phyloP scores from a whole-genome alignment of 2,113 vertebrate species.

The Nothoprocta pentlandii region DNA sequence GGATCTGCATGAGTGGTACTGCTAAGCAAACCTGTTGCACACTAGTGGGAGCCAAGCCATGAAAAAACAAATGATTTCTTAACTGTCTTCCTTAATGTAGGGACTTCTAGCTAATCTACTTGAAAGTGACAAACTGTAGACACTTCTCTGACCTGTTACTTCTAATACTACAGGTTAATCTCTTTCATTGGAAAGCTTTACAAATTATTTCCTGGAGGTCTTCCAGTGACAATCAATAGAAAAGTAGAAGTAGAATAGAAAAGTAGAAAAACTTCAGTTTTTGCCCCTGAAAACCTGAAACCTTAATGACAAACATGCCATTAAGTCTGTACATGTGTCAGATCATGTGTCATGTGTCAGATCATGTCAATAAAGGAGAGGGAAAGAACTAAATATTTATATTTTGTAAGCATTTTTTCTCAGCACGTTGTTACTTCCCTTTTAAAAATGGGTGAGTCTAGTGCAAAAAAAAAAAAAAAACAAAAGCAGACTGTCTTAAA shows the following conservation, averaged over 20 bases:
- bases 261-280: neutral
- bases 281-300: neutral
- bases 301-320: neutral
- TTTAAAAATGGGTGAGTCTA: neutral
- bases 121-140: neutral
- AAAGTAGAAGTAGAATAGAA: neutral
- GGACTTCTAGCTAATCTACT: neutral
- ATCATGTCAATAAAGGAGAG: neutral
- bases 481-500: neutral
- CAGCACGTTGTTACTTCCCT: neutral
- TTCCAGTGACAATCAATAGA: neutral
- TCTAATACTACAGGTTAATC: neutral
- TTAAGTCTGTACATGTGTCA: neutral
- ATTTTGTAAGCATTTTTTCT: neutral
- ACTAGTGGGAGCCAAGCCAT: accelerated
- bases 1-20: neutral
- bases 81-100: neutral
- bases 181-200: neutral
- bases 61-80: neutral
- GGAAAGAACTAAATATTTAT: neutral
- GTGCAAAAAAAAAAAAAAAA: neutral
- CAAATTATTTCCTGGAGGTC: neutral
- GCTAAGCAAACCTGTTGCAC: neutral
- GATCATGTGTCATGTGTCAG: neutral
- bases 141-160: neutral